Conservation (phyloP, 2,113 vertebrate species). For the Apus apus region DNA sequence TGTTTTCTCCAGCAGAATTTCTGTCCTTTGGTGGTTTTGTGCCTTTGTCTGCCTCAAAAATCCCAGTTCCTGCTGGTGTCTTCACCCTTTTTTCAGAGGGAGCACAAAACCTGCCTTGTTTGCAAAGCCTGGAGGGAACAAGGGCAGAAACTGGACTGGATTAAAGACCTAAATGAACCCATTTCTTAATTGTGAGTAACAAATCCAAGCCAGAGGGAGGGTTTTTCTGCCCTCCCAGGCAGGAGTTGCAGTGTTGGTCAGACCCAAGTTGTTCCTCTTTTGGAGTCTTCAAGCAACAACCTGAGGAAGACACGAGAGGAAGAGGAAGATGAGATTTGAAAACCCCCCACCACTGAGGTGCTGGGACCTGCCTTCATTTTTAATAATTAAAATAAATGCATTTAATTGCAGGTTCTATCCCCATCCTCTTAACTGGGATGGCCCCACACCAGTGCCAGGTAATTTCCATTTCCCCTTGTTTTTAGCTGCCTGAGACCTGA, state of each 20-base stretch:
- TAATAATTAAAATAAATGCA: no score
- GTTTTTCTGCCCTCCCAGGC: no score
- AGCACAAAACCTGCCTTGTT: neutral
- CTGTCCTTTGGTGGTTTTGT: neutral
- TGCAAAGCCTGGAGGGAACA: neutral
- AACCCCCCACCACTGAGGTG: accelerated
- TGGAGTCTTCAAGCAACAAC: neutral
- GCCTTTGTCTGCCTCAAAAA: neutral
- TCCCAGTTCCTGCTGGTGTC: neutral
- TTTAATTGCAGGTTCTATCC: accelerated
- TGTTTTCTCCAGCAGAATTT: neutral
- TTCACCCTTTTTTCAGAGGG: neutral
- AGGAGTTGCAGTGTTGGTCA: no score
- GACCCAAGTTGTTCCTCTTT: neutral
- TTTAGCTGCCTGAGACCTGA: neutral
- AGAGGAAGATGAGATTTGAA: neutral
- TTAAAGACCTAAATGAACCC: neutral
- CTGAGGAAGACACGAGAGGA: accelerated
- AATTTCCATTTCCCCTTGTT: neutral
- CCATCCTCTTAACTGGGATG: no score
- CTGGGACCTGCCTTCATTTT: neutral
- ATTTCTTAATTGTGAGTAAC: neutral
- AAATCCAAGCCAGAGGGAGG: accelerated
- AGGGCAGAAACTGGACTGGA: no score
- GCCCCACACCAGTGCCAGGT: accelerated